phyloP scores from a whole-genome alignment of 64 coral and sea anemone genomes.

The Montipora capricornis region DNA sequence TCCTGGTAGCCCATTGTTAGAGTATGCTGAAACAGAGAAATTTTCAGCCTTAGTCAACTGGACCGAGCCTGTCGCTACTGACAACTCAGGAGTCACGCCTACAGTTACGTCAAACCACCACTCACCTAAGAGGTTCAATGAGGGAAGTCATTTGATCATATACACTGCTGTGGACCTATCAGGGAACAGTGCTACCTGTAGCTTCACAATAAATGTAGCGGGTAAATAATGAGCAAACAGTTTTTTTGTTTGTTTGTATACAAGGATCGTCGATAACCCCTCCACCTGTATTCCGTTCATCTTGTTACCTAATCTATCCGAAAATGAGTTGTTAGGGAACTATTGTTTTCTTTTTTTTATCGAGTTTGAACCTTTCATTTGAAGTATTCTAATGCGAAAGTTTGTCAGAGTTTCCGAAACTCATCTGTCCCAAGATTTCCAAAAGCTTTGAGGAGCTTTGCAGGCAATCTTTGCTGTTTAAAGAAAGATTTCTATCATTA shows the following conservation, averaged over 20 bases:
- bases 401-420: no score
- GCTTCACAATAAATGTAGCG: neutral
- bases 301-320: neutral
- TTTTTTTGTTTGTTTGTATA: no score
- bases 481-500: no score
- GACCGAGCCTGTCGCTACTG: conserved; percentile 37
- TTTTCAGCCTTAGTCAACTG: conserved; percentile 34
- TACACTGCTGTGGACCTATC: conserved; percentile 45
- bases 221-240: neutral
- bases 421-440: no score
- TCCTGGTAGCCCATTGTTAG: neutral
- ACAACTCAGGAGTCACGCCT: conserved; percentile 32
- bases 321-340: no score
- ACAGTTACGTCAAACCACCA: neutral
- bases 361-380: no score
- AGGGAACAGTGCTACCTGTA: conserved; percentile 41
- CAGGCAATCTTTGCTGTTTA: no score
- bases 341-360: no score
- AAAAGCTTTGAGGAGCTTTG: no score
- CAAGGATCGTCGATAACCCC: no score
- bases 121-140: neutral
- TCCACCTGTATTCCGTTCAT: neutral
- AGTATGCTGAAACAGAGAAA: neutral
- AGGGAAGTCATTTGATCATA: conserved; percentile 9
- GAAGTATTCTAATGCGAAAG: no score